A percentile compares a stretch with the other conserved stretches of the same genome.
phyloP scores from a whole-genome alignment of 2,888 invertebrate genomes.

The Caenorhabditis becei region DNA sequence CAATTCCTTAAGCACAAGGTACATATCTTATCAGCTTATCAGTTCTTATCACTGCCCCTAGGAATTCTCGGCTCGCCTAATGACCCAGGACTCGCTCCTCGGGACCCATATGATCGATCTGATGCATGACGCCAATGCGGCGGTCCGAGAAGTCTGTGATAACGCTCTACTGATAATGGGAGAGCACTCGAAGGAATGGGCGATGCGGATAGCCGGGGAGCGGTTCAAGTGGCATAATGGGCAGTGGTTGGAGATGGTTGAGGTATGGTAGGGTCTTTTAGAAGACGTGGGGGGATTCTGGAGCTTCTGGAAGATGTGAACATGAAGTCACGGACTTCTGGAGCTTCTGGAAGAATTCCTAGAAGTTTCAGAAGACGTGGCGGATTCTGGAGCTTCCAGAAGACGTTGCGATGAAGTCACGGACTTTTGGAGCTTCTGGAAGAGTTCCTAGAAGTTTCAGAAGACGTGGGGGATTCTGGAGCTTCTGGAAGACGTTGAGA shows the following conservation, averaged over 20 bases:
- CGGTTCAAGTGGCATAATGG: slow-evolving; percentile 98
- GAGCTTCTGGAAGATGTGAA: too few species aligned
- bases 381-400: too few species aligned
- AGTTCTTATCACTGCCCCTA: background rate
- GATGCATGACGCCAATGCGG: slow-evolving; percentile 90
- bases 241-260: slow-evolving; percentile 98
- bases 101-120: slow-evolving; percentile 96
- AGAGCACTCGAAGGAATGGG: slow-evolving; percentile 92
- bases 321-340: too few species aligned
- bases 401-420: too few species aligned
- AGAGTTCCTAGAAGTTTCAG: too few species aligned
- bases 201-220: slow-evolving; percentile 93
- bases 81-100: slow-evolving; percentile 86
- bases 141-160: slow-evolving; percentile 91
- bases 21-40: background rate
- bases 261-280: slow-evolving; percentile 16
- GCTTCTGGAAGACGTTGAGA: too few species aligned
- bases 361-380: too few species aligned
- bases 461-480: too few species aligned
- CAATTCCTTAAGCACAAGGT: slow-evolving; percentile 89
- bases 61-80: slow-evolving; percentile 71
- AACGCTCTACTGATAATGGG: slow-evolving; percentile 95
- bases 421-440: too few species aligned
- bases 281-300: background rate
- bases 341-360: too few species aligned